phyloP scores from a whole-genome alignment of 2,888 invertebrate genomes.

The Eumerus sabulonum region DNA sequence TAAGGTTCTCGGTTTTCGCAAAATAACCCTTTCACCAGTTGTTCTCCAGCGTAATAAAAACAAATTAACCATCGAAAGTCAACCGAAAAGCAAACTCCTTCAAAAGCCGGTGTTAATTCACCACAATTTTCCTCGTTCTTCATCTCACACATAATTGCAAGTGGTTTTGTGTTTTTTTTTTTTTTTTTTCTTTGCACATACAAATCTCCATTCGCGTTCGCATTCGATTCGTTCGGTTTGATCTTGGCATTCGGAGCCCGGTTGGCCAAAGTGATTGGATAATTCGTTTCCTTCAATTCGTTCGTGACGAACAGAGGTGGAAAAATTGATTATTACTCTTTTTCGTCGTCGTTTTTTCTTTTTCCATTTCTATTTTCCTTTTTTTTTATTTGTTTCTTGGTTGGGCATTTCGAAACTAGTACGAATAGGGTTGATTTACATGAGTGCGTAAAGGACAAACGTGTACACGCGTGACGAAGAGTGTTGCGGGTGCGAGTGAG shows the following conservation, averaged over 20 bases:
- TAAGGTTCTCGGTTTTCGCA: conserved; percentile 60
- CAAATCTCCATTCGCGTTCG: no score
- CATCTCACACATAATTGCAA: no score
- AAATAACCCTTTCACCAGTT: conserved; percentile 39
- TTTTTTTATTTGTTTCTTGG: no score
- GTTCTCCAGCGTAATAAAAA: no score
- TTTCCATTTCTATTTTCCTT: conserved; percentile 17
- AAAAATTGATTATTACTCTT: conserved; percentile 66
- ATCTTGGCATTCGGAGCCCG: not conserved
- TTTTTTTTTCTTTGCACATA: no score
- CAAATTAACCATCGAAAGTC: conserved; percentile 1
- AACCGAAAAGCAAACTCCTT: not conserved
- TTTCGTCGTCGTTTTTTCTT: conserved; percentile 14
- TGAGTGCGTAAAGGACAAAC: conserved; percentile 26
- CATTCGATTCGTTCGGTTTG: no score
- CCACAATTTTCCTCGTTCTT: conserved; percentile 4
- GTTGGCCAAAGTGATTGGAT: conserved; percentile 53
- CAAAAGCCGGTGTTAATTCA: not conserved
- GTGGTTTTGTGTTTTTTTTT: no score
- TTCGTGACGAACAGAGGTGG: conserved; percentile 48
- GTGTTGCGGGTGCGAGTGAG: conserved; percentile 26
- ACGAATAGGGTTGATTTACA: conserved; percentile 48
- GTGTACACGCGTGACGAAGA: not conserved
- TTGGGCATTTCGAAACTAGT: conserved; percentile 45
- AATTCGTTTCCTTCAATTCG: conserved; percentile 49